A percentile compares a stretch with the other conserved stretches of the same genome.
These are phyloP conservation scores for Nemapogon koenigi DNA, from an alignment of 2,888 invertebrate genomes.

Conservation along the genomic window DNA sequence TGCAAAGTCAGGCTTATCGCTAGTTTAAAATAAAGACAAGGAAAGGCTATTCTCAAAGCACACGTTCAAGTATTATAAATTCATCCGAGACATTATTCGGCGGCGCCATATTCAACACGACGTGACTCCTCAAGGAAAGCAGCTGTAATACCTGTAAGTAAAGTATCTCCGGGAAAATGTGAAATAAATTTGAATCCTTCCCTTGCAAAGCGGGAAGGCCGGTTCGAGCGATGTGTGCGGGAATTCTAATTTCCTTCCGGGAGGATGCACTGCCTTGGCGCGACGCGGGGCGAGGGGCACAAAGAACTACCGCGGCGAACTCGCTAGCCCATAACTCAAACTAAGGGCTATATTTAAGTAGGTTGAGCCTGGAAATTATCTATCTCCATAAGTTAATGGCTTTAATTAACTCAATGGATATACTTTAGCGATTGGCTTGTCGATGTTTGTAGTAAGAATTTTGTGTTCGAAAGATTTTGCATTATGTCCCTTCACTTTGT, in stretches of 20 bases:
- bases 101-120: conserved; percentile 1
- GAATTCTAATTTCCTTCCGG: conserved; percentile 17
- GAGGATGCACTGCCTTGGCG: conserved; percentile 9
- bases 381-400: too few species aligned
- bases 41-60: too few species aligned
- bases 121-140: conserved; percentile 4
- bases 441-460: too few species aligned
- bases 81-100: conserved; percentile 4
- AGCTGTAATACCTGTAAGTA: conserved; percentile 1
- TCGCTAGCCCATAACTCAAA: conserved; percentile 11
- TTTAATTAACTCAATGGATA: too few species aligned
- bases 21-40: too few species aligned
- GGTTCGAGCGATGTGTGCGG: conserved; percentile 13
- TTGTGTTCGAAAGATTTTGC: too few species aligned
- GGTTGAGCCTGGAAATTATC: not conserved
- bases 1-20: too few species aligned
- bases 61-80: too few species aligned
- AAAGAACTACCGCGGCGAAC: conserved; percentile 10
- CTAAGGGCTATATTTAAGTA: not conserved
- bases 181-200: conserved; percentile 10
- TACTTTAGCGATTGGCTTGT: too few species aligned
- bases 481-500: too few species aligned
- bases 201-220: not conserved
- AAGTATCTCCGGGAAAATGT: conserved; percentile 3
- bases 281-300: conserved; percentile 4